phyloP scores from a whole-genome alignment of 2,888 invertebrate species.

The Drosophila helvetica region DNA sequence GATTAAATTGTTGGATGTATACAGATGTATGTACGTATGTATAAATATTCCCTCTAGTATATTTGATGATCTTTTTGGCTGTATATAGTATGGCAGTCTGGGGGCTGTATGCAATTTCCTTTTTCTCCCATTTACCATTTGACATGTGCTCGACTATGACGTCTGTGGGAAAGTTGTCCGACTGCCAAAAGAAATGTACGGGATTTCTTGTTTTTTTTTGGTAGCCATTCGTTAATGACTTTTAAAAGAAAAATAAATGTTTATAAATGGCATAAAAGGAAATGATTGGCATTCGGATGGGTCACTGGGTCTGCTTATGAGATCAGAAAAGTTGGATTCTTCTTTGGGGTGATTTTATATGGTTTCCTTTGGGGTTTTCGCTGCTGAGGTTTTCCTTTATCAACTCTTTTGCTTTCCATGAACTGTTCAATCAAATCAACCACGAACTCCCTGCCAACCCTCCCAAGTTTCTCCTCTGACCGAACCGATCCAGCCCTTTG shows the following conservation, averaged over 20 bases:
- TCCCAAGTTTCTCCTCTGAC: background rate
- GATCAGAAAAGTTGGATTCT: background rate
- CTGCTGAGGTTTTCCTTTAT: background rate
- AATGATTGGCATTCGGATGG: constrained; percentile 6
- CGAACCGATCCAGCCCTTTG: constrained; percentile 21
- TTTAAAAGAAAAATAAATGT: constrained; percentile 18
- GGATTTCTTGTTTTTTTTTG: constrained; percentile 30
- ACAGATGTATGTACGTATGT: too few relatives aligned
- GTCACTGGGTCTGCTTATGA: background rate
- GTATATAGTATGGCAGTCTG: background rate
- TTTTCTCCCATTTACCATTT: constrained; percentile 36
- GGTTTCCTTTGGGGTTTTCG: background rate
- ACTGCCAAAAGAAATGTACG: constrained; percentile 64
- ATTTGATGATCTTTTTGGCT: constrained; percentile 29
- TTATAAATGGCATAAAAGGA: constrained; percentile 14
- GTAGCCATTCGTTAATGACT: constrained; percentile 28
- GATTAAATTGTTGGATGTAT: constrained; percentile 24
- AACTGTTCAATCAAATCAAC: background rate
- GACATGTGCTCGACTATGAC: constrained; percentile 65
- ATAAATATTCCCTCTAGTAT: constrained; percentile 20
- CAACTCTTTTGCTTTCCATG: background rate
- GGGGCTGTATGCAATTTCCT: constrained; percentile 35
- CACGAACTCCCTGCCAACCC: constrained; percentile 9
- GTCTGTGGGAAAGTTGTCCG: constrained; percentile 46
- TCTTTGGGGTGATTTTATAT: background rate